These are phyloP conservation scores for Notothenia coriiceps DNA, from an alignment of 2,113 vertebrate genomes.

Conservation along the genomic window DNA sequence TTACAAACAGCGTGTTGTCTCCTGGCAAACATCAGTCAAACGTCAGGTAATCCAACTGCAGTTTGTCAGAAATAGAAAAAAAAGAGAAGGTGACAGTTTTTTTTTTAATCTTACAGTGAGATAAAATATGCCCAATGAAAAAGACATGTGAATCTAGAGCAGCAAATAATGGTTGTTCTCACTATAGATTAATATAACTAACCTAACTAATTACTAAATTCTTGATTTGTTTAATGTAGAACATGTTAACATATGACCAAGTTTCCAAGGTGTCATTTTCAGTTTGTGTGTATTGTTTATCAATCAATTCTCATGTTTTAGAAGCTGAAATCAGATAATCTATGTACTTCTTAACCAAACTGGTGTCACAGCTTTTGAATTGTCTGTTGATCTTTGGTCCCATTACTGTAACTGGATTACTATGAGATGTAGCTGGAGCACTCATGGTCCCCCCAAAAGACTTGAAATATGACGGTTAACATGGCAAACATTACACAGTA, in stretches of 20 bases:
- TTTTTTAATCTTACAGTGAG: not conserved
- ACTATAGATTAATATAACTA: not conserved
- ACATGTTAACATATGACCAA: too few relatives aligned
- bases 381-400: too few relatives aligned
- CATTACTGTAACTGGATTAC: too few relatives aligned
- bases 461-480: too few relatives aligned
- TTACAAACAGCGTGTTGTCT: conserved; percentile 37
- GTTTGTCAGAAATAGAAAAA: not conserved
- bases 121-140: not conserved
- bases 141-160: not conserved
- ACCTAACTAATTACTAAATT: too few relatives aligned
- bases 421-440: too few relatives aligned
- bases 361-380: too few relatives aligned
- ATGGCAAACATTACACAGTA: too few relatives aligned
- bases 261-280: not conserved
- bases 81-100: not conserved
- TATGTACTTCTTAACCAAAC: not conserved
- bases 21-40: conserved; percentile 23
- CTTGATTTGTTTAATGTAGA: too few relatives aligned
- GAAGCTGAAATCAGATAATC: not conserved
- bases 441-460: too few relatives aligned
- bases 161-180: not conserved
- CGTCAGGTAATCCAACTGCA: conserved; percentile 21
- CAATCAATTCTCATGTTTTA: not conserved
- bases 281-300: not conserved